Base-by-base conservation (phyloP, 2,113 vertebrate species). In the Labeo catla region DNA sequence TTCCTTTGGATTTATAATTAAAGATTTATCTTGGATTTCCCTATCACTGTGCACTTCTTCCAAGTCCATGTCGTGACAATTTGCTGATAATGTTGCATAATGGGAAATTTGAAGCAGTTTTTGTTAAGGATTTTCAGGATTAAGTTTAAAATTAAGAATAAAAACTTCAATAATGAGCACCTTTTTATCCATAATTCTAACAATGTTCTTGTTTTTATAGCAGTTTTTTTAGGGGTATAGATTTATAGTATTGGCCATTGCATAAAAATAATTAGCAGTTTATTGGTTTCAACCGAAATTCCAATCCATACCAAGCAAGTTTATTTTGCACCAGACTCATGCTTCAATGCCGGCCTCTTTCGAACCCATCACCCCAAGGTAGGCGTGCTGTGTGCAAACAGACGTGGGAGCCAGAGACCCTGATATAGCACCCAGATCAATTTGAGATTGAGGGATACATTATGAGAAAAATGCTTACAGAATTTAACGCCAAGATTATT, bases 401-500 rank as follows among this genome's bases (percentile, higher is more conserved):
- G 43, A 65, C 8, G 12, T 49, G 11, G 61, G 54, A 49, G 43
- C n/a, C 59, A 49, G 45, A 66, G 59, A 65, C 59, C 57, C 65
- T 66, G 79, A 81, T 81, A 81, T 39, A 66, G 79, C 23, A 4
- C 43, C 59, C 59, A 66, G 79, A 81, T 81, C 79, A 81, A 81
- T 81, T 65, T 65, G 8, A 81, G 79, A 81, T 65, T 81, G 39
- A 65, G 59, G 79, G 59, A 34, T 49, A 65, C 43, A 81, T 65
- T 81, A 81, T 81, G 7, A 81, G 43, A 65, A 81, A 49, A 81
- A 81, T 81, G n/a, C 79, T 65, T 66, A 81, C 59, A 81, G 79
- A 81, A 49, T 63, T 66, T 28, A 65, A 81, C 8, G n/a, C 43
- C 39, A 65, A 49, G 43, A 16, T 66, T 81, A 10, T 65, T 65